Base-by-base conservation (phyloP, 2,113 vertebrate species). In the Leucoraja erinaceus region DNA sequence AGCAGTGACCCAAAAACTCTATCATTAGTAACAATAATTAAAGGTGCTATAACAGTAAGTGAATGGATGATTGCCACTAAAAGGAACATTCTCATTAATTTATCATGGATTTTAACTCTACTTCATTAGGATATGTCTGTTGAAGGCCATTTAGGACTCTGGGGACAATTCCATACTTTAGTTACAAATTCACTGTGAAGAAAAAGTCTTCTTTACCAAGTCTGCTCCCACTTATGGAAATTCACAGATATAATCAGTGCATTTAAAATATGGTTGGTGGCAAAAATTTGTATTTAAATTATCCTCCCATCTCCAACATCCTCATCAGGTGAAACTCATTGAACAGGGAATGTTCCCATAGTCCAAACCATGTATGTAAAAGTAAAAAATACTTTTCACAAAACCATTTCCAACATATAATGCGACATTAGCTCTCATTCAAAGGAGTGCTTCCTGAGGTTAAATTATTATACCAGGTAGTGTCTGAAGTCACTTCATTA, bases 21-120 rank as follows among this genome's bases (percentile, higher is more conserved):
- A 93, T 95, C 95, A 95, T 96, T 96, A 96, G 94, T 93, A 95
- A 95, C 95, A 96, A 95, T 95, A 96, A 97, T 96, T 95, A 96
- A 95, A 96, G 94, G 93, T 95, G 94, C 93, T 94, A 54, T 95
- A 95, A 94, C 93, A 95, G 83, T 93, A 94, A 96, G 94, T 94
- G 92, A 94, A 94, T 94, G 95, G 96, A 94, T 95, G 95, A 95
- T 94, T 95, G 95, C 94, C 94, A 95, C 95, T 94, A 93, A 94
- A 94, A 95, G 93, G 94, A 95, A 96, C 95, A 95, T 95, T 96
- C 94, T 96, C 94, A 94, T 96, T 95, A 96, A 96, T 96, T 96
- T 95, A 96, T 94, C 94, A 94, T 93, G 74, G 77, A 95, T 95
- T 96, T 95, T 95, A 96, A 95, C 95, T 96, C 94, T 94, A 93